Evolutionary conservation across 2,797 vertebrate species (phyloP), one percentile per base, ranked within the genome.

Genomic region (Molossus molossus): DNA sequence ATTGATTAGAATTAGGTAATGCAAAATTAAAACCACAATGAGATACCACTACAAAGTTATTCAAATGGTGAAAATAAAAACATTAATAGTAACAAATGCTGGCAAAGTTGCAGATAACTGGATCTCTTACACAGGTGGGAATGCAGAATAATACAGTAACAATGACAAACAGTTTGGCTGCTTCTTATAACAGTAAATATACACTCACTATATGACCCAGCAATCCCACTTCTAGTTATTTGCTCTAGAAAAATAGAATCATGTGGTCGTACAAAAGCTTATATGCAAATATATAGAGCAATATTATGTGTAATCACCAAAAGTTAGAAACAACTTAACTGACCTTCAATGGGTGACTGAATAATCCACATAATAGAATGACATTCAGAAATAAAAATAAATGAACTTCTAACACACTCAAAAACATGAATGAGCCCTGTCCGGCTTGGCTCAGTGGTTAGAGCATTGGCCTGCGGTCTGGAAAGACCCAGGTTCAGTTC

Each of bases 181-280:
- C 50, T 70, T 87, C 50, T 90, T 81, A 48, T 12, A 87, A 95
- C 15, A 12, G 45, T 94, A 94, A 85, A 72, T 55, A 91, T 37
- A 89, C 14, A 58, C 57, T 62, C 80, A 37, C 50, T 15, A 27
- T 29, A 69, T 37, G 37, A 72, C 17, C 12, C 11, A 95, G 29
- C 6, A 84, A 87, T 53, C 60, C 50, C 37, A 62, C 15, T 57
- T 57, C 45, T 67, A 73, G 12, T 55, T 83, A 90, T 62, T 82
- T 72, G 69, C 15, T 8, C 27, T 64, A 58, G 55, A 76, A 40
- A 60, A 95, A 87, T 33, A 70, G 5, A 69, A 58, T 76, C 60
- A 53, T n/a, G 18, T 72, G 50, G 67, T 79, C 73, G 64, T 17
- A 84, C 20, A 83, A 87, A 91, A 75, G 65, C 20, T 1, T 72